Evolutionary conservation across 2,888 invertebrate genomes (phyloP).

Genomic region (Beris chalybata): DNA sequence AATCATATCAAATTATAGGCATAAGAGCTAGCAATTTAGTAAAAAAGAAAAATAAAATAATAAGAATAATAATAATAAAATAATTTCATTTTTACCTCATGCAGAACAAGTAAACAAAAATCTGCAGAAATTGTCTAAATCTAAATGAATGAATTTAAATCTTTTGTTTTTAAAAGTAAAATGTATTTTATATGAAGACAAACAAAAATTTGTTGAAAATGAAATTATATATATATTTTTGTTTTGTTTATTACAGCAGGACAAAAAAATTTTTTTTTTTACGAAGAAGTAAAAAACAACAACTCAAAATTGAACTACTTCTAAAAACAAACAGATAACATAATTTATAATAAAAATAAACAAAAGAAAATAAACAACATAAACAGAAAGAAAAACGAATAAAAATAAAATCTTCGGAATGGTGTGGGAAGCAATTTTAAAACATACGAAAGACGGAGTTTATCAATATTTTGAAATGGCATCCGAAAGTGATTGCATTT

Average conservation of each 20-base stretch:
- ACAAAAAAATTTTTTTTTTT: conserved; percentile 17
- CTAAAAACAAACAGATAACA: conserved; percentile 29
- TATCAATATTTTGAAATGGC: conserved; percentile 41
- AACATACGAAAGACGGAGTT: conserved; percentile 55
- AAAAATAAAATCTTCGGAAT: conserved; percentile 52
- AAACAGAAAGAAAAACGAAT: conserved; percentile 44
- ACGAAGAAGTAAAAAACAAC: conserved; percentile 17
- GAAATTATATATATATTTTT: conserved; percentile 15
- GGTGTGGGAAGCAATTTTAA: conserved; percentile 58
- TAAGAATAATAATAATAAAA: conserved; percentile 8
- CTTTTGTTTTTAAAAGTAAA: conserved; percentile 6
- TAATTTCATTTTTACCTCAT: conserved; percentile 21
- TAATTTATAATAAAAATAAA: conserved; percentile 27
- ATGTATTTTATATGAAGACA: conserved; percentile 12
- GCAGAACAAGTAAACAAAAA: conserved; percentile 32
- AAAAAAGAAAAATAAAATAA: conserved; percentile 13
- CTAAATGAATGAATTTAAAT: conserved; percentile 29
- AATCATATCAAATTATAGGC: conserved; percentile 26
- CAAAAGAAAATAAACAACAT: conserved; percentile 22
- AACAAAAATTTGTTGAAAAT: conserved; percentile 30
- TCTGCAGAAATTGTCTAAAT: conserved; percentile 23
- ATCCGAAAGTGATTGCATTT: conserved; percentile 43
- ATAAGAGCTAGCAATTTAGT: conserved; percentile 13
- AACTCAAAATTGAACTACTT: conserved; percentile 30
- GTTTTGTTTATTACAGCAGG: conserved; percentile 22